Percentiles rank a stretch among this genome's conserved stretches.
Conservation (phyloP, 2,797 vertebrate genomes). For the Ficedula albicollis region DNA sequence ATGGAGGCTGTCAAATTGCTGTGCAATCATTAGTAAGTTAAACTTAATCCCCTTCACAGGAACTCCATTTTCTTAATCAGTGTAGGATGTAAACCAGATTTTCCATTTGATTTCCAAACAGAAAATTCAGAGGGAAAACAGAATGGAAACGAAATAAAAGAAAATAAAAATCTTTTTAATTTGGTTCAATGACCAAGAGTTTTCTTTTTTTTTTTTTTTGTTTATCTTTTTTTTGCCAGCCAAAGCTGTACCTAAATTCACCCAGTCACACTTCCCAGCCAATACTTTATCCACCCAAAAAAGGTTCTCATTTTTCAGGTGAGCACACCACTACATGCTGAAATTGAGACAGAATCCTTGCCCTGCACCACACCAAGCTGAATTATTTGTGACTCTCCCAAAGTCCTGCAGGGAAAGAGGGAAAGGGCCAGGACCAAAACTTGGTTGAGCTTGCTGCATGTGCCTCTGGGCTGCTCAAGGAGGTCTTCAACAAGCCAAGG, state of each 20-base stretch:
- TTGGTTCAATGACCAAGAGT: neutral
- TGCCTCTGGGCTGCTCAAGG: neutral
- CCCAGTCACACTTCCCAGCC: neutral
- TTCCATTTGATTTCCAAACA: neutral
- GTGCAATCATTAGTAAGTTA: neutral
- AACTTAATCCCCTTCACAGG: neutral
- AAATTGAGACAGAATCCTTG: neutral
- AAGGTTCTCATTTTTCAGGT: neutral
- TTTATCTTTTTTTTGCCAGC: neutral
- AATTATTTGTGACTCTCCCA: neutral
- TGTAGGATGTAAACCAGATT: neutral
- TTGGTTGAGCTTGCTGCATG: rapidly evolving
- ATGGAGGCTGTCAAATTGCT: neutral
- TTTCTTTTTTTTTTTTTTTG: neutral
- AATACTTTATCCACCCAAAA: neutral
- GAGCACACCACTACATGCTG: neutral
- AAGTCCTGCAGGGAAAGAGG: neutral
- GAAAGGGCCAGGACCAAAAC: neutral
- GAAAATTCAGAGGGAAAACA: neutral
- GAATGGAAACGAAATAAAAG: neutral
- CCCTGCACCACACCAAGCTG: rapidly evolving
- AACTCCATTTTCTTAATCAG: neutral
- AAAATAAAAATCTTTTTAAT: neutral
- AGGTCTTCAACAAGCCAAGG: neutral
- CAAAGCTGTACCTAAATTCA: neutral